Percentiles rank a stretch among this genome's conserved stretches.
phyloP scores from a whole-genome alignment of 2,113 vertebrate genomes.

The Chionomys nivalis region DNA sequence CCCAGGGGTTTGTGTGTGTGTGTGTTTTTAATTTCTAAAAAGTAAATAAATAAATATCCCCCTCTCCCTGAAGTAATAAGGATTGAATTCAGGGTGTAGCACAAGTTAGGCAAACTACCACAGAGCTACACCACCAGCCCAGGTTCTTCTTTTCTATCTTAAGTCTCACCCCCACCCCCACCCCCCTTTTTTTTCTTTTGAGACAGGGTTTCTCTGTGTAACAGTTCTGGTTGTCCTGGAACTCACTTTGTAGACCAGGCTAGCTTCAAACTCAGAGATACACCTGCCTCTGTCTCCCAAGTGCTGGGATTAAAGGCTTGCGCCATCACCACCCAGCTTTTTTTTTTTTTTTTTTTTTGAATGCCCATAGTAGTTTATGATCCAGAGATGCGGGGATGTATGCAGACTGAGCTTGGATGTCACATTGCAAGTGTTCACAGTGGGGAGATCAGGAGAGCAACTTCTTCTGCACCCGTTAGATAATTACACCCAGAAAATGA shows the following conservation, averaged over 20 bases:
- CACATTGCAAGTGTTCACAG: constrained; percentile 74
- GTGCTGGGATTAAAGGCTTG: neutral
- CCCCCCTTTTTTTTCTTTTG: neutral
- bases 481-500: constrained; percentile 84
- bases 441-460: constrained; percentile 76
- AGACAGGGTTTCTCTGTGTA: neutral
- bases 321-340: neutral
- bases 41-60: neutral
- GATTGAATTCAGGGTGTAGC: neutral
- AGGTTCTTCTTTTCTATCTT: constrained; percentile 3
- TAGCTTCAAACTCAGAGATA: neutral
- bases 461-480: constrained; percentile 84
- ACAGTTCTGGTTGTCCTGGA: neutral
- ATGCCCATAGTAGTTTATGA: constrained; percentile 73
- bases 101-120: neutral
- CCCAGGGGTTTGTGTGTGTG: neutral
- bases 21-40: neutral
- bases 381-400: constrained; percentile 65
- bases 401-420: constrained; percentile 73
- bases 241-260: neutral
- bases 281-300: neutral
- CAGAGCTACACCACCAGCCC: neutral
- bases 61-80: neutral
- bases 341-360: neutral
- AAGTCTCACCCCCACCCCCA: neutral